Conservation (phyloP, 2,888 invertebrate species). For the Entomobrya proxima region DNA sequence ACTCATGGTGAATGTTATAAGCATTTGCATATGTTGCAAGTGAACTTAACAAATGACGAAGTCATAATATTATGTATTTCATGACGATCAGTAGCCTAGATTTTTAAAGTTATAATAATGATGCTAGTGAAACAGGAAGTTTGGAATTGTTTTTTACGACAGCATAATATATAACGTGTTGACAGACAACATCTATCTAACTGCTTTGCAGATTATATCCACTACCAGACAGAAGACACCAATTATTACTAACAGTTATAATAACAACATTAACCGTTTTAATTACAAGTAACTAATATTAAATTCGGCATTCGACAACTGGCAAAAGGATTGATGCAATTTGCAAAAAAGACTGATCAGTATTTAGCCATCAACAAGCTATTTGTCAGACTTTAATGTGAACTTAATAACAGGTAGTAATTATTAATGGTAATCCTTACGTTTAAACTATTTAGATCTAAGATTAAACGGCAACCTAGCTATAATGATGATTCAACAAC, state of each 20-base stretch:
- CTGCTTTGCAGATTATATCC: background rate
- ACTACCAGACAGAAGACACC: background rate
- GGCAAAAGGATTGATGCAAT: slow-evolving; percentile 33
- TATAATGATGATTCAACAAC: slow-evolving; percentile 28
- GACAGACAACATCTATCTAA: background rate
- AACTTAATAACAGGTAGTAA: slow-evolving; percentile 16
- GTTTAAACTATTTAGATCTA: background rate
- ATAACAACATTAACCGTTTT: too few relatives aligned
- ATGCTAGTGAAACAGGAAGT: too few relatives aligned
- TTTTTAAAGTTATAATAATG: too few relatives aligned
- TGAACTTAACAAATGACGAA: too few relatives aligned
- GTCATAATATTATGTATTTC: too few relatives aligned
- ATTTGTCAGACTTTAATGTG: slow-evolving; percentile 24
- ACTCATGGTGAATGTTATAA: too few relatives aligned
- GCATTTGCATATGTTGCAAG: too few relatives aligned
- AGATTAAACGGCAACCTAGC: slow-evolving; percentile 18
- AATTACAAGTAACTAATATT: slow-evolving; percentile 11
- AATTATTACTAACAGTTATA: background rate
- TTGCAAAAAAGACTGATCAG: slow-evolving; percentile 29
- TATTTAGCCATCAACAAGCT: slow-evolving; percentile 1
- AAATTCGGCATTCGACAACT: slow-evolving; percentile 55
- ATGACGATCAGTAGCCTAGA: too few relatives aligned
- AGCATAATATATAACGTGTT: too few relatives aligned
- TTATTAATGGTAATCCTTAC: background rate
- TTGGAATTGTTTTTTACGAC: too few relatives aligned